Conservation (phyloP, 2,113 vertebrate genomes). For the Steatornis caripensis region DNA sequence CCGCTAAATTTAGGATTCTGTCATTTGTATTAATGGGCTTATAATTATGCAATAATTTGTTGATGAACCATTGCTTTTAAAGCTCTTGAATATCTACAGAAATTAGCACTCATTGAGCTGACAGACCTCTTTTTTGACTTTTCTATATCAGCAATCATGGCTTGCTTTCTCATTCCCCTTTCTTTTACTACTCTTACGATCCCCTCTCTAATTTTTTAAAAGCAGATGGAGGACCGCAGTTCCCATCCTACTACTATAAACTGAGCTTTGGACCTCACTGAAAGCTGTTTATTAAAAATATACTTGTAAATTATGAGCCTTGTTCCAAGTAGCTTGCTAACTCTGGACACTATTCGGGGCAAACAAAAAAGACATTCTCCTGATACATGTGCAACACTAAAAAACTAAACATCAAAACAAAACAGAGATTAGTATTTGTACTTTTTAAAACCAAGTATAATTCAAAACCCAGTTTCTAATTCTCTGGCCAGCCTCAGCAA, state of each 20-base stretch:
- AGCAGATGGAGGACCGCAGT: neutral
- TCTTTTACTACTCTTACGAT: neutral
- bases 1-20: neutral
- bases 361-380: neutral
- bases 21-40: slow-evolving; percentile 22
- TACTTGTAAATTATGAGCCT: neutral
- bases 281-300: neutral
- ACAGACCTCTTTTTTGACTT: neutral
- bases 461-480: neutral
- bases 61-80: slow-evolving; percentile 57
- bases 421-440: neutral
- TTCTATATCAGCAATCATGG: slow-evolving; percentile 1
- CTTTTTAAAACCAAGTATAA: neutral
- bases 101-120: slow-evolving; percentile 34
- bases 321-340: neutral
- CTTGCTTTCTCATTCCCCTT: neutral
- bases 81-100: slow-evolving; percentile 29
- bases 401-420: neutral
- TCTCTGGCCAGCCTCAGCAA: neutral
- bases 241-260: neutral
- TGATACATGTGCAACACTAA: neutral
- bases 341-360: neutral
- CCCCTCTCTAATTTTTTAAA: neutral
- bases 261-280: neutral
- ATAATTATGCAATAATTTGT: neutral